These are phyloP conservation scores for Parambassis ranga DNA, from an alignment of 2,797 vertebrate species.

Conservation along the genomic window DNA sequence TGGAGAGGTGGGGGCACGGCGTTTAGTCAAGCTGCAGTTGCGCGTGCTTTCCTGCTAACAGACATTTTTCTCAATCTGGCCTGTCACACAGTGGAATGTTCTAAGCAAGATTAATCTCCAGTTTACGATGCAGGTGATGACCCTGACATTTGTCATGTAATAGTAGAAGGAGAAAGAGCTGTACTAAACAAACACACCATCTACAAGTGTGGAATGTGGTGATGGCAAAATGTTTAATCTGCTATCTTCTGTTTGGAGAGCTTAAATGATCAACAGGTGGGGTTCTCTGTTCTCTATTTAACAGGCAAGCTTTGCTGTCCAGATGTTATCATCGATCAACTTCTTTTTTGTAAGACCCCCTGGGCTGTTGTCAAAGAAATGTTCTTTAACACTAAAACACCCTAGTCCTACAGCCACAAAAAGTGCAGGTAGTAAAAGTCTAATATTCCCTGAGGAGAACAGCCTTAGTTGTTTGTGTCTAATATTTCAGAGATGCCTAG, in stretches of 20 bases:
- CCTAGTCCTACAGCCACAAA: background rate
- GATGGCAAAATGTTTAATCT: background rate
- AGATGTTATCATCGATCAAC: background rate
- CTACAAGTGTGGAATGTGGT: background rate
- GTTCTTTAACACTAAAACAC: background rate
- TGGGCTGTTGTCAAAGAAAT: slow-evolving; percentile 1
- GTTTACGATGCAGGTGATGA: slow-evolving; percentile 67
- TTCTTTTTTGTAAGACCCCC: too few relatives aligned
- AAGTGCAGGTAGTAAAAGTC: background rate
- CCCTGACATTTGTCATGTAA: slow-evolving; percentile 67
- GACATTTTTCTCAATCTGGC: slow-evolving; percentile 81
- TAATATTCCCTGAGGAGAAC: slow-evolving; percentile 16
- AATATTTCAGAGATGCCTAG: slow-evolving; percentile 7
- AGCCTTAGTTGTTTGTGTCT: background rate
- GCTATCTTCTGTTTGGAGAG: slow-evolving; percentile 8
- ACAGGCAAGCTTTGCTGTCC: background rate
- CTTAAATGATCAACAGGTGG: slow-evolving; percentile 42
- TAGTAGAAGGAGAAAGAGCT: slow-evolving; percentile 38
- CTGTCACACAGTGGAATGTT: slow-evolving; percentile 66
- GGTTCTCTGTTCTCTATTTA: slow-evolving; percentile 11
- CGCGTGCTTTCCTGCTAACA: slow-evolving; percentile 50
- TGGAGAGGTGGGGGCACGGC: slow-evolving; percentile 31
- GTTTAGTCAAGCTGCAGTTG: slow-evolving; percentile 24
- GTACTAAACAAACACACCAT: slow-evolving; percentile 16
- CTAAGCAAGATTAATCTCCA: slow-evolving; percentile 78